Percentiles rank a stretch among this genome's conserved stretches.
Evolutionary conservation across 2,888 invertebrate genomes (phyloP).

Genomic region (Hermodice carunculata): DNA sequence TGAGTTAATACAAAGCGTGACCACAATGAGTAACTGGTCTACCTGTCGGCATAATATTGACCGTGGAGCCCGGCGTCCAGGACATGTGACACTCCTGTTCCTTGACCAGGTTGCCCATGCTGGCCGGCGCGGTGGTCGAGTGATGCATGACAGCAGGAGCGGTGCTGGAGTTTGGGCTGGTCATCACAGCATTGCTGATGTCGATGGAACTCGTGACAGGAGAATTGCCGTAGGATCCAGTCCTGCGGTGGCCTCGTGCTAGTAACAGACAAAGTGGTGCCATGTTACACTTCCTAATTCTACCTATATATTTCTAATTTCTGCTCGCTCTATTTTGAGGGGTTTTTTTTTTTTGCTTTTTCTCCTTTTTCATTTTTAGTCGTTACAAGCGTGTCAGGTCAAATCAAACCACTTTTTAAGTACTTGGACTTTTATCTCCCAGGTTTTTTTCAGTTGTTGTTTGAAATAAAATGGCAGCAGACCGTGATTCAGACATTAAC

Average conservation of each 20-base stretch:
- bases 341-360: too few relatives aligned
- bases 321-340: too few relatives aligned
- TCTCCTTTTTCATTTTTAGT: too few relatives aligned
- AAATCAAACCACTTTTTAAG: too few relatives aligned
- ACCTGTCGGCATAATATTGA: not conserved
- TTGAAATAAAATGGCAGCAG: too few relatives aligned
- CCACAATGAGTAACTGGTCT: not conserved
- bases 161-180: not conserved
- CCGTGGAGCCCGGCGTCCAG: conserved; percentile 13
- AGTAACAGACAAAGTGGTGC: too few relatives aligned
- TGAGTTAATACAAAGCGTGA: not conserved
- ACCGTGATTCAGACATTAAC: too few relatives aligned
- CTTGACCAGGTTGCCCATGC: not conserved
- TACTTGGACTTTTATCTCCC: too few relatives aligned
- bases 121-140: conserved; percentile 13
- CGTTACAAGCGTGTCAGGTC: too few relatives aligned
- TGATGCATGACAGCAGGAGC: not conserved
- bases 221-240: conserved; percentile 38
- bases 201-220: not conserved
- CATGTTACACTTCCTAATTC: too few relatives aligned
- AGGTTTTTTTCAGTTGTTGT: too few relatives aligned
- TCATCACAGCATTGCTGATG: not conserved
- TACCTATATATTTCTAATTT: too few relatives aligned
- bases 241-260: conserved; percentile 25
- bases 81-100: not conserved